Base-by-base conservation (phyloP, 2,888 invertebrate genomes). In the Eucera pruinosa region DNA sequence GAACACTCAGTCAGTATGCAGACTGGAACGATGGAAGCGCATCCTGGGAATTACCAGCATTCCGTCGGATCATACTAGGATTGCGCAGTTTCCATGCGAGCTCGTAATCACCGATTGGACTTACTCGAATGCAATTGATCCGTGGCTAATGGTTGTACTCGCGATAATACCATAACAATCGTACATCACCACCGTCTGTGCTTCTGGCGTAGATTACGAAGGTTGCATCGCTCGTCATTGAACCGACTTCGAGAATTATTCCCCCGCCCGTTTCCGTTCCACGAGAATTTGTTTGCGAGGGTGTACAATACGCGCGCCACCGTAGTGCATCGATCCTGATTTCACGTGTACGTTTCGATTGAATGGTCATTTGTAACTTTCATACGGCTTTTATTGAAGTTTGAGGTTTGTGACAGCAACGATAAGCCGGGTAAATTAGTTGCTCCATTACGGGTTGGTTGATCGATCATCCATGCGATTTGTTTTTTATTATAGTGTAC, bases 11-110 rank as follows among this genome's bases (percentile, higher is more conserved):
- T 72, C 84, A 84, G 86, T 84, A 83, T 82, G 82, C 83, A 62
- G 73, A 75, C 66, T 60, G 72, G 83, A 84, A 88, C 72, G 83
- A 80, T 76, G 84, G 83, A 83, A 84, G 85, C 82, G 86, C 83
- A 88, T 88, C 86, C 86, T 83, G 82, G 86, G 87, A 90, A 90
- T 90, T 87, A 88, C 86, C 79, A 81, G 84, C 87, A 89, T 90
- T 91, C 90, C 90, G 80, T 87, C 88, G 88, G 87, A 90, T 90
- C 89, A 90, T 90, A 85, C 86, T 81, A 77, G 89, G 84, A 88
- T 89, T 87, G 88, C 82, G 81, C 87, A 89, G 89, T 89, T 89
- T 89, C 89, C 89, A 80, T 81, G 55, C 67, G 77, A 57, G 66
- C 62, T 68, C 77, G 78, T 76, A 79, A 80, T 78, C 83, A 57